Percentiles rank a stretch among this genome's conserved stretches.
phyloP scores from a whole-genome alignment of 1,140 invertebrate species.

The Panagrolaimus sp. region DNA sequence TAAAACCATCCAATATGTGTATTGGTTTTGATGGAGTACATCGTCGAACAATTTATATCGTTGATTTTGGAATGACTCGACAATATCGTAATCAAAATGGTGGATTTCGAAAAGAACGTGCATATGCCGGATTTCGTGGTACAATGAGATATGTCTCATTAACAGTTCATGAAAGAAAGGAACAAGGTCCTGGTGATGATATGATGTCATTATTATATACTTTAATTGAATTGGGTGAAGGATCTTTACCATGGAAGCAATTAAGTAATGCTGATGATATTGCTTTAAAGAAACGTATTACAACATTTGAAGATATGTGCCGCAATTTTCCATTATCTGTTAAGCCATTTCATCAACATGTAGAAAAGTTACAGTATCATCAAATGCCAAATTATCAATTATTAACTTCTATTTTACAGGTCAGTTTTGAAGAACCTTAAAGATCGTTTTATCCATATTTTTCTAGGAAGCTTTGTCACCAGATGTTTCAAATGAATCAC shows the following conservation, averaged over 20 bases:
- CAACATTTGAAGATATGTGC: slow-evolving; percentile 25
- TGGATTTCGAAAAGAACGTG: slow-evolving; percentile 24
- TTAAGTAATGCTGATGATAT: slow-evolving; percentile 27
- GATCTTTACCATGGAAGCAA: slow-evolving; percentile 33
- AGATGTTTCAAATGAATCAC: neutral
- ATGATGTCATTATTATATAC: slow-evolving; percentile 45
- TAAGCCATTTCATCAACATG: slow-evolving; percentile 3
- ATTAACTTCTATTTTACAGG: neutral
- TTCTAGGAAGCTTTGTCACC: neutral
- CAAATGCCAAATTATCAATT: slow-evolving; percentile 14
- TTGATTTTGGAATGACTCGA: slow-evolving; percentile 34
- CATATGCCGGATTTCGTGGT: slow-evolving; percentile 38
- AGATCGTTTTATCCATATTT: neutral
- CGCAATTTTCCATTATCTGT: slow-evolving; percentile 3
- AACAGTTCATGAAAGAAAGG: slow-evolving; percentile 45
- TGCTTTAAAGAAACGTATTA: slow-evolving; percentile 19
- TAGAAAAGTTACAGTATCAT: slow-evolving; percentile 16
- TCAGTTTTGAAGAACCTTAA: neutral
- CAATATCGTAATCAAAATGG: slow-evolving; percentile 15
- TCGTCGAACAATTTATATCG: slow-evolving; percentile 20
- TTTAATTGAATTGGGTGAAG: slow-evolving; percentile 40
- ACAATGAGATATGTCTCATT: slow-evolving; percentile 34
- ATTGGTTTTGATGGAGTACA: slow-evolving; percentile 13
- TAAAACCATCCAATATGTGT: slow-evolving; percentile 31
- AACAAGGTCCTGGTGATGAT: slow-evolving; percentile 50